Evolutionary conservation across 2,888 invertebrate genomes (phyloP), one percentile per base, ranked within the genome.

Genomic region (Anarsia innoxiella): DNA sequence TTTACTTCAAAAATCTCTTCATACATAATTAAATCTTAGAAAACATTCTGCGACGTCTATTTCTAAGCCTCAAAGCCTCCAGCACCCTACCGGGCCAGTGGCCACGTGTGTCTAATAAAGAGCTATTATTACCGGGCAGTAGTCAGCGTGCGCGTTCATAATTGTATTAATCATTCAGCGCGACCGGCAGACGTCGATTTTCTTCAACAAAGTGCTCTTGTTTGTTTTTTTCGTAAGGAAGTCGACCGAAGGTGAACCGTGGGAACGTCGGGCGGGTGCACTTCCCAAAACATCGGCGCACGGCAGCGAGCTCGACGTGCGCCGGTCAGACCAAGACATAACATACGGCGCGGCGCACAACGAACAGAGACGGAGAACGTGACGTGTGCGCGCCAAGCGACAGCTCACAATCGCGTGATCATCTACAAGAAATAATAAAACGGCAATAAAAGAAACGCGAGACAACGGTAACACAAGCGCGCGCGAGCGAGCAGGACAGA

Each of bases 261-360:
- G 86, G 86, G 86, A 86, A 86, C 80, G 77, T 40, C 76, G 75
- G 77, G 76, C 86, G 82, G 85, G 84, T 84, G 86, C 85, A 83
- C 85, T 85, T 86, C 86, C 86, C 86, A 86, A 86, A 86, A 86
- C 85, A 84, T 82, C 83, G 79, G 73, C 80, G 82, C 82, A 82
- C 82, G 79, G 80, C 83, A 79, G 80, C 82, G 67, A 68, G 69
- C 61, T 66, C 71, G 77, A 79, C 82, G 76, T 76, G 78, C 77
- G 80, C 77, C 75, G 69, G 56, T 44, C 44, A 35, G 52, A 78
- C 52, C 44, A 73, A 70, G 72, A 79, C 30, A 35, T 25, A 52
- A 42, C 30, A 69, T 60, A 38, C 45, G 9, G 28, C 30, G 13
- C 19, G 31, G 23, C 5, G 1, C 33, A 12, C 3, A 46, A 9